Evolutionary conservation across 2,888 invertebrate genomes (phyloP), one percentile per base, ranked within the genome.

Genomic region (Epinotia nisella): DNA sequence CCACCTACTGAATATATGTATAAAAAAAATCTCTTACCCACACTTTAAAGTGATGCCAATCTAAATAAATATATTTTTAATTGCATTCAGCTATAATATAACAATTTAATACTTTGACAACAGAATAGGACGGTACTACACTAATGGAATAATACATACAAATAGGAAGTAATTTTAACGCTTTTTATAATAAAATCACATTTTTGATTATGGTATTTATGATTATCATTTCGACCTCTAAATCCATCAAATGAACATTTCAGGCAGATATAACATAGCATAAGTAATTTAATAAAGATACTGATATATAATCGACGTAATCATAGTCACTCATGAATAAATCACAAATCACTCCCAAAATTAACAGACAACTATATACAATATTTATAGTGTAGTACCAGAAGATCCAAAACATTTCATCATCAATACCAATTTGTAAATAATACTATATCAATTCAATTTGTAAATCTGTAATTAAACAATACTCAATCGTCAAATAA

Each of bases 71-170:
- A 78, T 79, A 75, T 80, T 81, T 77, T 82, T 84, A 85, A 87
- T 87, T 86, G 87, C 87, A 87, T 85, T 83, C 78, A 84, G 82
- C 81, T 82, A 83, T 74, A 77, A 73, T n/a, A n/a, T n/a, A 75
- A 68, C 55, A 71, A 77, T 75, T 74, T 75, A 74, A 76, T 77
- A 74, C 66, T 77, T 75, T 65, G 15, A 56, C 71, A 74, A 77
- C 55, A 72, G 61, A 62, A 74, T 70, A 75, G 75, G 71, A 74
- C 70, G 75, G 75, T 60, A 75, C 60, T 69, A 69, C 60, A 39
- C 51, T 59, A 21, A 60, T 59, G 71, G 75, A 71, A 61, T 49
- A 64, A 59, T 61, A 61, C 29, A 29, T 55, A 24, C 67, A 45
- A 58, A 67, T 70, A 56, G 39, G 61, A 64, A 68, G 53, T 24